Evolutionary conservation across 2,888 invertebrate species (phyloP), one percentile per base, ranked within the genome.

Genomic region (Silvanus unidentatus): DNA sequence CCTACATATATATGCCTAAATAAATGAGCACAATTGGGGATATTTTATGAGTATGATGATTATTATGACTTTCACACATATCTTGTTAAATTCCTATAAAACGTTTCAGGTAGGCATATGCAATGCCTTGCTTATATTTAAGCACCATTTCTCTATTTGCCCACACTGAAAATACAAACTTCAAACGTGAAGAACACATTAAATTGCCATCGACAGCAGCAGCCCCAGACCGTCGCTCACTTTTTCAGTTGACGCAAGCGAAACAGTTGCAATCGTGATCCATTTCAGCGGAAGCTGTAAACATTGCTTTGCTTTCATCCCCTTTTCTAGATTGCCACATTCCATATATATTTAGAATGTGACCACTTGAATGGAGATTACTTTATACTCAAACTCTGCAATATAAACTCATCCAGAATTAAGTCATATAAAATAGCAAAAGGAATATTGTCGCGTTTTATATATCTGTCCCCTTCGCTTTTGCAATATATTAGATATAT

Each of bases 201-300:
- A 22, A 22, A 22, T 8, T 22, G 22, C 22, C 4, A 22, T 22
- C 3, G 22, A 3, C 22, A 22, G 3, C 22, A 22, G 3, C 22
- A 22, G 3, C 22, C 22, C n/a, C 10, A 10, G 32, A 39, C 16
- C 38, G 10, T 39, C 22, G 15, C n/a, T 39, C 30, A 28, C 39
- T 39, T 28, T 37, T 43, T 41, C 12, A 27, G 59, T 55, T 60
- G 56, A 60, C 53, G 47, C 49, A 50, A 28, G 52, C 48, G 50
- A 49, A 22, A 22, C 22, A 57, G 57, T 62, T 61, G 60, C 62
- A 61, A 61, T 59, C 57, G 58, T 58, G 54, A 59, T 56, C 59
- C 59, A 51, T 53, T 61, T 60, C 57, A 59, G 58, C 60, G 62
- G 64, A 64, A 62, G 60, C 52, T 53, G 57, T 62, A 63, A 64